These are phyloP conservation scores for Brachypteracias leptosomus DNA, from an alignment of 2,113 vertebrate genomes.

Conservation along the genomic window DNA sequence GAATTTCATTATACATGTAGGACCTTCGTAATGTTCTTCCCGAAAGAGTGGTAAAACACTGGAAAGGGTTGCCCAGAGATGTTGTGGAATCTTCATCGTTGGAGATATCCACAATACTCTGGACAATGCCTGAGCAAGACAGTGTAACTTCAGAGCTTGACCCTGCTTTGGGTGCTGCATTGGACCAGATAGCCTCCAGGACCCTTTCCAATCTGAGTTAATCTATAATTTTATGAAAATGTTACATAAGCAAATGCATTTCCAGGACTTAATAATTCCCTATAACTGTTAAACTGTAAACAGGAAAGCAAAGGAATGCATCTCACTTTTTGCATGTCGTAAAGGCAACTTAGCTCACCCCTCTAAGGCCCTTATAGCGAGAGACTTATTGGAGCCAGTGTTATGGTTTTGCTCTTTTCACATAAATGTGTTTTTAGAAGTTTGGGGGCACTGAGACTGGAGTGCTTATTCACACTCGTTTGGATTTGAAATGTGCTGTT, in stretches of 20 bases:
- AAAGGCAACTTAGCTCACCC: conserved; percentile 19
- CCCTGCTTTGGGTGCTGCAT: not conserved
- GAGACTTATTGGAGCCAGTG: not conserved
- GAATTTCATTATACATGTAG: not conserved
- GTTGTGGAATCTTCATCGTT: not conserved
- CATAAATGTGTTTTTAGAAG: conserved; percentile 3
- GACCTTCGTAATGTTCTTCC: not conserved
- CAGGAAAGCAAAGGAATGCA: not conserved
- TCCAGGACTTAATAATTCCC: conserved; percentile 6
- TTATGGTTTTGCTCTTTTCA: not conserved
- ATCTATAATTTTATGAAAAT: not conserved
- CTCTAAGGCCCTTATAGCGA: conserved; percentile 10
- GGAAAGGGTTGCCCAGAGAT: not conserved
- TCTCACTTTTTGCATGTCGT: not conserved
- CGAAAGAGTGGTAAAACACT: not conserved
- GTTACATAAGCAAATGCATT: not conserved
- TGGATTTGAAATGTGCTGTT: not conserved
- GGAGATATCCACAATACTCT: not conserved
- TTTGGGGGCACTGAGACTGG: not conserved
- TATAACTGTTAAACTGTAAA: conserved; percentile 1
- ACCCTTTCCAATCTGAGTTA: not conserved
- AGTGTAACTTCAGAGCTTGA: not conserved
- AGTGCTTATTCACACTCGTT: not conserved
- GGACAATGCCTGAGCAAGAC: not conserved
- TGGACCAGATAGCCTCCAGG: not conserved